Conservation (phyloP, 2,113 vertebrate species). For the Chamaea fasciata region DNA sequence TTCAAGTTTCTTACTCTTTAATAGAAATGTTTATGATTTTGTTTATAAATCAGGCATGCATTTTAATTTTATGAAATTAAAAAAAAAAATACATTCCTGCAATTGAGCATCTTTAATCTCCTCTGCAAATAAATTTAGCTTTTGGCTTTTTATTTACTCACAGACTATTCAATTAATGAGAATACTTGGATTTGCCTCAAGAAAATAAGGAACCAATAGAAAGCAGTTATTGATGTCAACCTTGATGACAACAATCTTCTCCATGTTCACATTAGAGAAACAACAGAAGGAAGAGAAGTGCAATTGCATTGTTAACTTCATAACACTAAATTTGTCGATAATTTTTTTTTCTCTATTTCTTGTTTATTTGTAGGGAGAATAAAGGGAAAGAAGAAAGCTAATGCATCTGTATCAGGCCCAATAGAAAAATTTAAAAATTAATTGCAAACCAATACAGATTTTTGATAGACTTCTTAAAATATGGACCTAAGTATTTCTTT, state of each 20-base stretch:
- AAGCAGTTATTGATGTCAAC: not conserved
- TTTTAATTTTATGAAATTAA: not conserved
- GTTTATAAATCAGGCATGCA: not conserved
- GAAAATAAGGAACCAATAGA: not conserved
- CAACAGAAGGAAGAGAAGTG: fast-evolving
- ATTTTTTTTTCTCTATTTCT: not conserved
- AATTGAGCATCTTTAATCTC: not conserved
- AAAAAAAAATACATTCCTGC: not conserved
- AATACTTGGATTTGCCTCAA: not conserved
- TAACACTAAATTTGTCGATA: not conserved
- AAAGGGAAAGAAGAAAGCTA: not conserved
- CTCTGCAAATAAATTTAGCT: not conserved
- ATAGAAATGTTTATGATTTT: not conserved
- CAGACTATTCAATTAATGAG: not conserved
- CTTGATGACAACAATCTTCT: not conserved
- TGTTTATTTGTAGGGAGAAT: not conserved
- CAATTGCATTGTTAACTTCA: not conserved
- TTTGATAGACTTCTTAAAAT: not conserved
- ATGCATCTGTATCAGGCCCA: not conserved
- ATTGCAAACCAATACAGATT: not conserved
- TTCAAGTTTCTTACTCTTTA: not conserved
- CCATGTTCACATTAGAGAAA: not conserved
- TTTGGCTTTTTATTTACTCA: not conserved
- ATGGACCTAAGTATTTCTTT: not conserved
- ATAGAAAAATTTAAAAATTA: not conserved